Conservation (phyloP, 2,113 vertebrate genomes). For the Scomber colias region DNA sequence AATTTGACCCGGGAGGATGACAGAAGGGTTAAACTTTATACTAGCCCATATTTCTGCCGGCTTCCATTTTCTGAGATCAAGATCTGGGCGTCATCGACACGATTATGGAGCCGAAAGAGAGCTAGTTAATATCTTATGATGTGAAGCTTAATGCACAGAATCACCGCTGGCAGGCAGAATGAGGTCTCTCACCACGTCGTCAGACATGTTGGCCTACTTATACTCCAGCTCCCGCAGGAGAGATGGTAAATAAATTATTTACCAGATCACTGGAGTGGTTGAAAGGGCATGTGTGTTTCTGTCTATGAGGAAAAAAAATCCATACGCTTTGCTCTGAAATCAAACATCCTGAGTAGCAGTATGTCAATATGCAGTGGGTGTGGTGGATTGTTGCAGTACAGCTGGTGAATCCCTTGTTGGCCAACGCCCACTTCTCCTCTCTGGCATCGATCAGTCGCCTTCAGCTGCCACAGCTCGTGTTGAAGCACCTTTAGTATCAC, state of each 20-base stretch:
- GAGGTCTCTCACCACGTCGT: constrained; percentile 25
- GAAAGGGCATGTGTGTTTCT: constrained; percentile 39
- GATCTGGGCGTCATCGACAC: constrained; percentile 48
- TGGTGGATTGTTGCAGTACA: constrained; percentile 42
- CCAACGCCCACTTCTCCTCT: constrained; percentile 29
- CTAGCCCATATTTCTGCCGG: background rate
- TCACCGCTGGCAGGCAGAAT: constrained; percentile 16
- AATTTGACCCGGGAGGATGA: too few species aligned
- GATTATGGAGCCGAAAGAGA: background rate
- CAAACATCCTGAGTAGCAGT: constrained; percentile 38
- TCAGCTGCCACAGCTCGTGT: background rate
- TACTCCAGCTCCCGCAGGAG: constrained; percentile 31
- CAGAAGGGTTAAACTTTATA: too few species aligned
- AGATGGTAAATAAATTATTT: constrained; percentile 66
- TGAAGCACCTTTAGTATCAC: background rate
- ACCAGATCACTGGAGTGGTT: constrained; percentile 49
- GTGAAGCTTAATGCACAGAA: constrained; percentile 44
- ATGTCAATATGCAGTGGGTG: constrained; percentile 42
- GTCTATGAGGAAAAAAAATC: constrained; percentile 50
- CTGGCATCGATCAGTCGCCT: background rate
- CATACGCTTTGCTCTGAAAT: constrained; percentile 44
- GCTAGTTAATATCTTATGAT: constrained; percentile 48
- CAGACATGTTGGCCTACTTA: constrained; percentile 77
- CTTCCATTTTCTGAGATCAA: constrained; percentile 45
- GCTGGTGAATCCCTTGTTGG: constrained; percentile 13